phyloP scores from a whole-genome alignment of 2,113 vertebrate species.

The Eptatretus burgeri region DNA sequence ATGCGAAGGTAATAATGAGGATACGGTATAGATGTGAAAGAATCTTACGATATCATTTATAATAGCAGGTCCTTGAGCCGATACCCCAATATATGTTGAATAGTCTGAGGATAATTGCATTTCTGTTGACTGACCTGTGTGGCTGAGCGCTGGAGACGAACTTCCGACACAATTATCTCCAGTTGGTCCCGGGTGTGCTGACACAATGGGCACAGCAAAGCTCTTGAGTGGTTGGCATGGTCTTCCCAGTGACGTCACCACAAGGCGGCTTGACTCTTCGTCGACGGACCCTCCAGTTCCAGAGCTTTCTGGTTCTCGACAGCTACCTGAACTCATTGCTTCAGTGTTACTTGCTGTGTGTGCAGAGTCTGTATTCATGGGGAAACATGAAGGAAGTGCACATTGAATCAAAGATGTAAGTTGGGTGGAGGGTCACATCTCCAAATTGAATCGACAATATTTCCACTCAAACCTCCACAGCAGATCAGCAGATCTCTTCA shows the following conservation, averaged over 20 bases:
- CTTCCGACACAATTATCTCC: conserved; percentile 38
- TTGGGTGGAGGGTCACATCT: not conserved
- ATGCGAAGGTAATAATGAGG: too few relatives aligned
- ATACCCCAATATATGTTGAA: too few relatives aligned
- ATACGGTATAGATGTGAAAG: too few relatives aligned
- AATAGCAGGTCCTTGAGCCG: too few relatives aligned
- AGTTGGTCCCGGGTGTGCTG: conserved; percentile 47
- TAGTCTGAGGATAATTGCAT: too few relatives aligned
- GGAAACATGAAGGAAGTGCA: not conserved
- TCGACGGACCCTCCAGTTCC: conserved; percentile 20
- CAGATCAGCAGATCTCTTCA: too few relatives aligned
- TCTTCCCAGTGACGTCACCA: conserved; percentile 59
- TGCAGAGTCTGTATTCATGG: conserved; percentile 9
- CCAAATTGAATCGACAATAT: not conserved
- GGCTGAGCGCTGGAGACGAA: too few relatives aligned
- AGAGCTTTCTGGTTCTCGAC: conserved; percentile 19
- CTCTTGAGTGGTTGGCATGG: conserved; percentile 60
- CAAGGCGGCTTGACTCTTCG: conserved; percentile 31
- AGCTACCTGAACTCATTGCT: not conserved
- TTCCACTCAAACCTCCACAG: too few relatives aligned
- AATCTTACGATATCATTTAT: too few relatives aligned
- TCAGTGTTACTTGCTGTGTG: conserved; percentile 8
- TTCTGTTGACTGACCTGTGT: too few relatives aligned
- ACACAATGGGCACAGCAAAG: conserved; percentile 59
- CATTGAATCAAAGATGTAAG: not conserved